These are phyloP conservation scores for Varecia variegata DNA, from an alignment of 2,797 vertebrate species.

Conservation along the genomic window DNA sequence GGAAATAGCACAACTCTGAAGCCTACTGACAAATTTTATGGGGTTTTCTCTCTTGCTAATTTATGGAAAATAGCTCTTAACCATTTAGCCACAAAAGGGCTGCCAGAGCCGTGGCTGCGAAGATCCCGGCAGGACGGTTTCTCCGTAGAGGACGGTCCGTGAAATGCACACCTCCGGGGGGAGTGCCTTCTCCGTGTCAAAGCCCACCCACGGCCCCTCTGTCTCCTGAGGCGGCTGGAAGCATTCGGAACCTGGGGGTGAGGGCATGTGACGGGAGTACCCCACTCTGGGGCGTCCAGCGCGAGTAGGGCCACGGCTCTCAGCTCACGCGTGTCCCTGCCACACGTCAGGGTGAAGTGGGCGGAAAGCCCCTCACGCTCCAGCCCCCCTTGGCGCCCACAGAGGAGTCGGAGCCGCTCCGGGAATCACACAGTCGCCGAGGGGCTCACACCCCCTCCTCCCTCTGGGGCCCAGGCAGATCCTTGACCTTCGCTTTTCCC, in stretches of 20 bases:
- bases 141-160: not conserved
- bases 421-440: fast-evolving
- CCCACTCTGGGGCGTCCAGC: fast-evolving
- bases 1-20: not conserved
- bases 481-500: fast-evolving
- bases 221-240: fast-evolving
- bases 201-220: fast-evolving
- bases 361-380: fast-evolving
- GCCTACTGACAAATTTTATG: not conserved
- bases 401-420: fast-evolving
- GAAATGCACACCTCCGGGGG: fast-evolving
- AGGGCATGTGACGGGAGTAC: fast-evolving
- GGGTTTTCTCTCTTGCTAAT: constrained; percentile 3
- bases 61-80: not conserved
- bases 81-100: not conserved
- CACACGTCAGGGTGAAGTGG: fast-evolving
- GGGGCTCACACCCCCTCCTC: fast-evolving
- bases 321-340: no score
- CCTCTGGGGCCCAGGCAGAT: not conserved
- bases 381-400: fast-evolving
- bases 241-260: not conserved
- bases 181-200: not conserved
- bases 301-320: fast-evolving
- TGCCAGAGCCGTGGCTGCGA: not conserved
- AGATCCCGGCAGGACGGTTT: not conserved